Base-by-base conservation (phyloP, 2,797 vertebrate species). In the Lepilemur septentrionalis region DNA sequence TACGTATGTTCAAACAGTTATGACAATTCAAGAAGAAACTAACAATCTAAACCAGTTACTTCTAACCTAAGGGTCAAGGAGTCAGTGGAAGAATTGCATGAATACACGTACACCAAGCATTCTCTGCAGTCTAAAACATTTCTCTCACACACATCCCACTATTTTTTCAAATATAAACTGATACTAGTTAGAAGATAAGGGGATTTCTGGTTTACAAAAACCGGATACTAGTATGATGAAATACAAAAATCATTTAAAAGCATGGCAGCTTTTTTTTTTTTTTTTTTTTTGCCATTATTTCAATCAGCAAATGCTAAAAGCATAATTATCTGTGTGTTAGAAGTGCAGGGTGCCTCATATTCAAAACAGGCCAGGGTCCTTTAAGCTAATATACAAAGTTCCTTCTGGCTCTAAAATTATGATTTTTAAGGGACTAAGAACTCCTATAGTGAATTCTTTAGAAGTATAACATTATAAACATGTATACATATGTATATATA, bases 21-120 rank as follows among this genome's bases (percentile, higher is more conserved):
- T 9, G n/a, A 82, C 63, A 89, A 61, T 43, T 91, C 22, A n/a
- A 46, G 41, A 92, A 95, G 57, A 38, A 95, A 38, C 63, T 57
- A 89, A 94, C 32, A 70, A 95, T 35, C 48, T 80, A 80, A 92
- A 63, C 12, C 83, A 95, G 28, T 61, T 97, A 96, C 87, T 93
- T 93, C 72, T 94, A 93, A 96, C 9, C 18, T 73, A 25, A 25
- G 8, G 57, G 61, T 10, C 75, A 95, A 76, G 9, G 14, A 92
- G 6, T 78, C 50, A 61, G 0, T 50, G 32, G 28, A 69, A 85
- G n/a, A 61, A 52, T 35, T 82, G 6, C 18, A 70, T 30, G 52
- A 84, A 87, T 48, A 25, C 67, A 85, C 50, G 61, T 7, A 86
- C 28, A 85, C 17, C 38, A 89, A 94, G 6, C 61, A 78, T 1